phyloP scores from a whole-genome alignment of 2,797 vertebrate genomes.

The Characodon lateralis region DNA sequence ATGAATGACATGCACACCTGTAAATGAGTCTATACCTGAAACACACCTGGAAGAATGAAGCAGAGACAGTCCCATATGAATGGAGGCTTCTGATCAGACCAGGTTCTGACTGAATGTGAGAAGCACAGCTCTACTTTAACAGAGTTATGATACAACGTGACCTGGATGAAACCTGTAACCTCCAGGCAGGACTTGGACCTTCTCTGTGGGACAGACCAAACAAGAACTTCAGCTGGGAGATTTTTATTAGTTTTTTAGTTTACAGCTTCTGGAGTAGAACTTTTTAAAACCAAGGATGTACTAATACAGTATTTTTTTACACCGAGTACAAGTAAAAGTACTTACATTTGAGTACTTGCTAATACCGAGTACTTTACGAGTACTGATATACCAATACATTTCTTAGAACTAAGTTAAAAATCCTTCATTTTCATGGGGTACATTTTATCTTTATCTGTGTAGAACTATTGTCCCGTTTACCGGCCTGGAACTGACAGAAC shows the following conservation, averaged over 20 bases:
- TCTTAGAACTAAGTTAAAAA: no score
- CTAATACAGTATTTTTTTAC: neutral
- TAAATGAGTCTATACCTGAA: conserved; percentile 78
- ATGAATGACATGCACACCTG: conserved; percentile 97
- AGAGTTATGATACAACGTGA: no score
- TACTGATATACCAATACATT: no score
- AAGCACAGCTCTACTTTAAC: no score
- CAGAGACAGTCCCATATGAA: neutral
- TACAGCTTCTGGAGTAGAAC: neutral
- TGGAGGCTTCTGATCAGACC: neutral
- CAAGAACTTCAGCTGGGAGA: neutral
- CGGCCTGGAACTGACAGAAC: no score
- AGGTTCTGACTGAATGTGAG: neutral
- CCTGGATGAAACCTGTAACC: neutral
- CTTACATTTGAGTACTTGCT: no score
- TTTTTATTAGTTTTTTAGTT: neutral
- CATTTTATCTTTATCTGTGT: no score
- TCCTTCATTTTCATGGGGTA: no score
- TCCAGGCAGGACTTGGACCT: neutral
- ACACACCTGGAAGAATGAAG: neutral
- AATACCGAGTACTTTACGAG: no score
- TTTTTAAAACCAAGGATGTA: neutral
- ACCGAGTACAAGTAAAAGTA: no score
- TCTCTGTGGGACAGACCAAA: neutral
- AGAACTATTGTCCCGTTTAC: no score